Conservation (phyloP, 1,140 invertebrate species). For the Hycleus cichorii region DNA sequence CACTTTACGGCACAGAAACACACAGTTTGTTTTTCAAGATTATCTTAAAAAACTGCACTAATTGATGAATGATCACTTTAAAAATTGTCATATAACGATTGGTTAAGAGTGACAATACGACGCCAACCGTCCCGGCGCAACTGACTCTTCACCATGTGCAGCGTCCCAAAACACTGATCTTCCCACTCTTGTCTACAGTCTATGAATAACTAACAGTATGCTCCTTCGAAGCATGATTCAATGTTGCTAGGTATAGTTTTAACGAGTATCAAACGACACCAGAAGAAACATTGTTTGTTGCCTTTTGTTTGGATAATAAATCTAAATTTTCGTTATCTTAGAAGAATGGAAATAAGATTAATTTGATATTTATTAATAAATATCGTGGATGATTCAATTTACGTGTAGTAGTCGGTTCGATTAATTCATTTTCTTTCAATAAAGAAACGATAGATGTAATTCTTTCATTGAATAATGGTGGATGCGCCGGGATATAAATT, state of each 20-base stretch:
- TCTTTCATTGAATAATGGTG: not conserved
- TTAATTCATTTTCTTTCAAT: not conserved
- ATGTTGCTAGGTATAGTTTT: not conserved
- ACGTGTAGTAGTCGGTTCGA: not conserved
- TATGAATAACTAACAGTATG: not conserved
- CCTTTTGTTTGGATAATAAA: not conserved
- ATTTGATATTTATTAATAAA: not conserved
- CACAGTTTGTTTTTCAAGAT: too few relatives aligned
- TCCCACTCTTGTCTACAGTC: constrained; percentile 1
- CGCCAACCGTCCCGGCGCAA: constrained; percentile 13
- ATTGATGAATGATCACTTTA: not conserved
- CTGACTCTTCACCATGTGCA: constrained; percentile 3
- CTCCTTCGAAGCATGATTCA: constrained; percentile 2
- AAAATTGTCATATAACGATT: not conserved
- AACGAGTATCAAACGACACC: not conserved
- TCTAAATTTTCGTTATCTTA: not conserved
- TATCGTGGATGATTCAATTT: not conserved
- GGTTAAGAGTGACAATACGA: constrained; percentile 6
- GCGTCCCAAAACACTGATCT: constrained; percentile 9
- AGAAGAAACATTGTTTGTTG: not conserved
- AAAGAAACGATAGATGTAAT: not conserved
- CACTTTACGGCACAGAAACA: too few relatives aligned
- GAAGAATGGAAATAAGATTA: not conserved
- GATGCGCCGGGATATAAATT: constrained; percentile 1
- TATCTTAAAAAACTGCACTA: not conserved